A percentile compares a stretch with the other conserved stretches of the same genome.
These are phyloP conservation scores for Chrysocyon brachyurus DNA, from an alignment of 2,797 vertebrate genomes.

Conservation along the genomic window DNA sequence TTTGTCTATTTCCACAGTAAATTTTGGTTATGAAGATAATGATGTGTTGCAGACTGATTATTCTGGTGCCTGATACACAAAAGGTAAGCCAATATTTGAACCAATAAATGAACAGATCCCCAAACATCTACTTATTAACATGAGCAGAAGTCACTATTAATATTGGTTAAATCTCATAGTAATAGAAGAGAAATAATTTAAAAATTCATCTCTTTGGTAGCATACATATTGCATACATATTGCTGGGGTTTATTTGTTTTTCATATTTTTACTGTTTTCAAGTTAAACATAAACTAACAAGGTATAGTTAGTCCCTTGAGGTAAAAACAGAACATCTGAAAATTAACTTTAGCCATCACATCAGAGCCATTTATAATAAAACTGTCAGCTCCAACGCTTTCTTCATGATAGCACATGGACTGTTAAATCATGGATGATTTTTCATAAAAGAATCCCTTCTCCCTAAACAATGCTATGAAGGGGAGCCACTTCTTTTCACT, in stretches of 20 bases:
- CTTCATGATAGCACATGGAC: background rate
- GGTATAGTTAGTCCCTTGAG: background rate
- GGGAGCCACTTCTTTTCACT: background rate
- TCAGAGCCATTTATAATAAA: background rate
- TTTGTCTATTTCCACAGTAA: background rate
- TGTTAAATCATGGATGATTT: background rate
- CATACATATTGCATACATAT: background rate
- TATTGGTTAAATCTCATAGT: background rate
- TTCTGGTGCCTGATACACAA: background rate
- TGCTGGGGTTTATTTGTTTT: background rate
- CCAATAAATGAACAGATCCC: background rate
- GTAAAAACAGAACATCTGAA: background rate
- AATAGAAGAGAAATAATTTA: background rate
- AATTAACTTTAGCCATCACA: background rate
- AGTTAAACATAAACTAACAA: conserved; percentile 24
- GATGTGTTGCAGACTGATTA: background rate
- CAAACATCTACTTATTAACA: background rate
- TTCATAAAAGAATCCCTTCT: background rate
- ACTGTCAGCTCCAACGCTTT: background rate
- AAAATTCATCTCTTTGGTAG: background rate
- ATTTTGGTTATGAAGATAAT: background rate
- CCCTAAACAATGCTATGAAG: background rate
- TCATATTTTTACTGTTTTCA: conserved; percentile 2
- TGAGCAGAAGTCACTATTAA: background rate
- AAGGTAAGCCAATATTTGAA: background rate